Evolutionary conservation across 2,113 vertebrate species (phyloP), one percentile per base, ranked within the genome.

Genomic region (Gambusia affinis): DNA sequence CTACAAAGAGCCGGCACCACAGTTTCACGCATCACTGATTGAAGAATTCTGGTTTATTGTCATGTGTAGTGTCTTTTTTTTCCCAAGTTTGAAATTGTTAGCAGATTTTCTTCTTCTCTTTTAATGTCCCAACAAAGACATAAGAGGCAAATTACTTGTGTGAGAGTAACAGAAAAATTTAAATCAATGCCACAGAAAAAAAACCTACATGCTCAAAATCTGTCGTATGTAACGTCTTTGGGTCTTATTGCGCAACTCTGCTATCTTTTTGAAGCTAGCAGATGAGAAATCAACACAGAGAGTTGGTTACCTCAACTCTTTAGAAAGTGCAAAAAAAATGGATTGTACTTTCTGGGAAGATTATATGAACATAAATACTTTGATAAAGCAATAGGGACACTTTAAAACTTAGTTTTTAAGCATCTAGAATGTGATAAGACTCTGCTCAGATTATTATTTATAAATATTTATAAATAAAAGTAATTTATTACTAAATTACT

Each of bases 11-110:
- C 69, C 30, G 54, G 27, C 73, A 33, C 37, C 12, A 10, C 60
- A 63, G 47, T 80, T 84, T 77, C 70, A 91, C 15, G 67, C 83
- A 75, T 80, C 77, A 51, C 66, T 88, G 71, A 65, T 47, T 83
- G 75, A 68, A 54, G 85, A 67, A 81, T 82, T 12, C 72, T 71
- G 82, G 78, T 87, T 92, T 92, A 76, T 89, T 76, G 42, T 86
- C 29, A 70, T 57, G 82, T 65, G 22, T 60, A 29, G 47, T 33
- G 60, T 76, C 29, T 73, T 72, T 81, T 82, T 90, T 77, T 76
- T 11, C 2, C 62, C 64, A 39, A 42, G 85, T 60, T 77, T 79
- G 80, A 89, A 93, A 90, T 92, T 71, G 90, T 90, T 87, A 91
- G 72, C 91, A 88, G 89, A 84, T 80, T 66, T 22, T 61, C 22